Evolutionary conservation across 2,113 vertebrate genomes (phyloP).

Genomic region (Eonycteris spelaea): DNA sequence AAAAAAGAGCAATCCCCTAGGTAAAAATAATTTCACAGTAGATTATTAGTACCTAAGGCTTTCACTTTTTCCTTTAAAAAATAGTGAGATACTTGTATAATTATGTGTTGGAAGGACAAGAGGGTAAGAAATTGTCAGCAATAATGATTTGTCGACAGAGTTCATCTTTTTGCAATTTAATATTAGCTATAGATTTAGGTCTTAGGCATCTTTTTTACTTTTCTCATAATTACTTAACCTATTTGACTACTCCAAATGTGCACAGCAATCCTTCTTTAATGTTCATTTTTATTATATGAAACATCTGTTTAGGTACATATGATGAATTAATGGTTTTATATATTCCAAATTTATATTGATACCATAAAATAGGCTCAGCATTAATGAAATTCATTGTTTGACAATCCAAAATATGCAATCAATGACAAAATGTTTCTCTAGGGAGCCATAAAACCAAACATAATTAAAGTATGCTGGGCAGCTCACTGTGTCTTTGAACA

Average conservation of each 20-base stretch:
- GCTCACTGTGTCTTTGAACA: slow-evolving; percentile 34
- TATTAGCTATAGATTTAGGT: background rate
- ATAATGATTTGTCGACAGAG: slow-evolving; percentile 49
- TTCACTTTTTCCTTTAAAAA: background rate
- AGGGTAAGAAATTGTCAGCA: slow-evolving; percentile 45
- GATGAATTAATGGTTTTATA: slow-evolving; percentile 26
- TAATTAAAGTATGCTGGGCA: slow-evolving; percentile 42
- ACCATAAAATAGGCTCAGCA: slow-evolving; percentile 42
- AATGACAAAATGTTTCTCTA: slow-evolving; percentile 56
- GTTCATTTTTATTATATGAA: slow-evolving; percentile 34
- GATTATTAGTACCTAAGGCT: background rate
- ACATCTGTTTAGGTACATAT: slow-evolving; percentile 14
- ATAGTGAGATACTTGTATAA: background rate
- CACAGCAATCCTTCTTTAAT: slow-evolving; percentile 32
- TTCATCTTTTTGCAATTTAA: slow-evolving; percentile 40
- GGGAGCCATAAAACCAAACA: slow-evolving; percentile 61
- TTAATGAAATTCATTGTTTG: slow-evolving; percentile 50
- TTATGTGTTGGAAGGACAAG: slow-evolving; percentile 29
- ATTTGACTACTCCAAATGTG: background rate
- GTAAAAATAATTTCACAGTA: background rate
- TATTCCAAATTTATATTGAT: slow-evolving; percentile 49
- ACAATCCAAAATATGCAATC: slow-evolving; percentile 48
- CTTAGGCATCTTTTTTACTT: slow-evolving; percentile 28
- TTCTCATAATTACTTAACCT: slow-evolving; percentile 38
- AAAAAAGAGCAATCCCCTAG: background rate